These are phyloP conservation scores for Enteromius mattozi DNA, from an alignment of 2,797 vertebrate species.

Conservation along the genomic window DNA sequence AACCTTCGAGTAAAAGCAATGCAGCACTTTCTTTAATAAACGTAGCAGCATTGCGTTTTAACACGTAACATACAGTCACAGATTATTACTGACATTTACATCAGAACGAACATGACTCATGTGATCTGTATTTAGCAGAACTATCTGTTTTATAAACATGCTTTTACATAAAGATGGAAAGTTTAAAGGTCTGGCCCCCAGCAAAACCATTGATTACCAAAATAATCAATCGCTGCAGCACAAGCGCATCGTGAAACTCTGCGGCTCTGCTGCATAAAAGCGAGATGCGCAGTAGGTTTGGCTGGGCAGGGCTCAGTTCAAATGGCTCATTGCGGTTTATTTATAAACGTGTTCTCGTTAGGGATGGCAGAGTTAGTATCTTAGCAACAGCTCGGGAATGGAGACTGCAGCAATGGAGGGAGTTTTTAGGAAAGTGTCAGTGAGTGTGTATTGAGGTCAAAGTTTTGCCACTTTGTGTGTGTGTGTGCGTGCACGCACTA, in stretches of 20 bases:
- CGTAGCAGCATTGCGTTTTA: not conserved
- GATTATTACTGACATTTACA: not conserved
- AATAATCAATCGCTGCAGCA: not conserved
- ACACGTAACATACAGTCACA: not conserved
- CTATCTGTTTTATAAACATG: conserved; percentile 7
- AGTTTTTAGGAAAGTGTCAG: conserved; percentile 36
- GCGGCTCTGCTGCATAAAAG: conserved; percentile 18
- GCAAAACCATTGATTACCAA: not conserved
- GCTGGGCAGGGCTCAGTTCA: conserved; percentile 41
- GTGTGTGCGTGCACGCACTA: not conserved
- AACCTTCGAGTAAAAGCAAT: not conserved
- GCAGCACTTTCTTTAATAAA: not conserved
- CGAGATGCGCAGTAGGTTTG: conserved; percentile 16
- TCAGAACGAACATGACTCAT: not conserved
- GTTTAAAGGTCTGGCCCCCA: not conserved
- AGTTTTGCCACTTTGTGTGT: conserved; percentile 1
- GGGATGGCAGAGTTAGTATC: conserved; percentile 47
- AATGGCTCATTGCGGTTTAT: conserved; percentile 41
- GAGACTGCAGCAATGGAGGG: conserved; percentile 47
- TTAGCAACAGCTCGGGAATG: conserved; percentile 51
- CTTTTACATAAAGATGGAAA: conserved; percentile 28
- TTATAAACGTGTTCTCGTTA: conserved; percentile 47
- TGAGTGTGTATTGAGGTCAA: conserved; percentile 50
- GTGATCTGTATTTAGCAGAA: not conserved
- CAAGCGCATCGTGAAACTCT: not conserved